Evolutionary conservation across 2,888 invertebrate species (phyloP).

Genomic region (Zygothrica quintamaculata): DNA sequence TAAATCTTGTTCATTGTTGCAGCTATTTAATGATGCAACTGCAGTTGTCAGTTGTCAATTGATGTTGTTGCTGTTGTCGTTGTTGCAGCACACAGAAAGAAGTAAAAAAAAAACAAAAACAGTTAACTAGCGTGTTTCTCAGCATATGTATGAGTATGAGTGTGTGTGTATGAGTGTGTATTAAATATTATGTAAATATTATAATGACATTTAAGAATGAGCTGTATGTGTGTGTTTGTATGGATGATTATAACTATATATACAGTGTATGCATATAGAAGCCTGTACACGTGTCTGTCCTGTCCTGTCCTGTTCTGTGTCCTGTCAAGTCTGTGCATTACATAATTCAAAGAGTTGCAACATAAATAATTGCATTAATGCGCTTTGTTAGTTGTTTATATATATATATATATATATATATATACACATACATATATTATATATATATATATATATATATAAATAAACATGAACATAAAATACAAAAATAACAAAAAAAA

Average conservation of each 20-base stretch:
- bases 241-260: constrained; percentile 2
- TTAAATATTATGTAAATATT: constrained; percentile 57
- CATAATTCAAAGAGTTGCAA: constrained; percentile 37
- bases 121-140: constrained; percentile 48
- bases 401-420: constrained; percentile 42
- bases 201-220: constrained; percentile 31
- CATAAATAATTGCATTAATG: constrained; percentile 60
- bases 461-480: constrained; percentile 5
- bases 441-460: constrained; percentile 16
- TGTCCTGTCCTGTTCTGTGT: background rate
- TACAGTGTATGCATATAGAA: no score
- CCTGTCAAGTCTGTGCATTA: constrained; percentile 38
- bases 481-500: constrained; percentile 16
- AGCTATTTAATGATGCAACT: constrained; percentile 66
- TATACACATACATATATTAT: constrained; percentile 45
- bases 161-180: constrained; percentile 19
- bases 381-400: constrained; percentile 74
- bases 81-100: constrained; percentile 22
- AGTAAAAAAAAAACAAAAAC: no score
- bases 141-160: constrained; percentile 25
- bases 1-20: constrained; percentile 47
- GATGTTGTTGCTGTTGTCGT: no score
- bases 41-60: constrained; percentile 57
- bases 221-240: constrained; percentile 14
- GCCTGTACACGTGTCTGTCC: constrained; percentile 6